phyloP scores from a whole-genome alignment of 2,113 vertebrate genomes.

The Bucco capensis region DNA sequence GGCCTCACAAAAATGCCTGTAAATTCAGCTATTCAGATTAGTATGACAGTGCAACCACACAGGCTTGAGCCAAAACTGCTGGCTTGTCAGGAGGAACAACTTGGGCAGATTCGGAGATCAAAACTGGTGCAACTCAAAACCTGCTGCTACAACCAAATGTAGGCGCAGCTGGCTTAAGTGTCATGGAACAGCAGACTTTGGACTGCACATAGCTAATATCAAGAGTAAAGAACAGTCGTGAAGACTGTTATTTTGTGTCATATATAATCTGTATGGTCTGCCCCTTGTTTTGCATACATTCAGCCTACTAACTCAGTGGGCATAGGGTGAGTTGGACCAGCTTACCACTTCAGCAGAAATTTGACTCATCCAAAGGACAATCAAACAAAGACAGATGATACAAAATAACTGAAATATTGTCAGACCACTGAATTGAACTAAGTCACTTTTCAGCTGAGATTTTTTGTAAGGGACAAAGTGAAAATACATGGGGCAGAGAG shows the following conservation, averaged over 20 bases:
- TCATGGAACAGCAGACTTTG: background rate
- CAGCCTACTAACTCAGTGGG: background rate
- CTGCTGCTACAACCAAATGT: background rate
- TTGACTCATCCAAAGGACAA: background rate
- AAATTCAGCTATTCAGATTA: background rate
- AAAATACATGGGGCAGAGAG: background rate
- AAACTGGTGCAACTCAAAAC: background rate
- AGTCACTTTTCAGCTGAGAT: background rate
- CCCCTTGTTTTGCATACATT: background rate
- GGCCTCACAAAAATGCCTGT: background rate
- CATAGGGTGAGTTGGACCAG: background rate
- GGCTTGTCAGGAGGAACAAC: background rate
- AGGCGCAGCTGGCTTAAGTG: background rate
- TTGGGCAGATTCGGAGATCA: background rate
- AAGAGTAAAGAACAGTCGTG: background rate
- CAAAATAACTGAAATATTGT: background rate
- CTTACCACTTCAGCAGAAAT: background rate
- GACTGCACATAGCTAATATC: background rate
- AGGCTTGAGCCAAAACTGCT: background rate
- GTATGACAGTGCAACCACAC: fast-evolving
- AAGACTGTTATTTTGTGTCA: background rate
- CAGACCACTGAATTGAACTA: background rate
- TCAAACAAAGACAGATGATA: background rate
- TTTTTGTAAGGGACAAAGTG: background rate
- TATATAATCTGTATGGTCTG: background rate